phyloP scores from a whole-genome alignment of 1,140 invertebrate genomes.

The Rhizoglyphus robini region DNA sequence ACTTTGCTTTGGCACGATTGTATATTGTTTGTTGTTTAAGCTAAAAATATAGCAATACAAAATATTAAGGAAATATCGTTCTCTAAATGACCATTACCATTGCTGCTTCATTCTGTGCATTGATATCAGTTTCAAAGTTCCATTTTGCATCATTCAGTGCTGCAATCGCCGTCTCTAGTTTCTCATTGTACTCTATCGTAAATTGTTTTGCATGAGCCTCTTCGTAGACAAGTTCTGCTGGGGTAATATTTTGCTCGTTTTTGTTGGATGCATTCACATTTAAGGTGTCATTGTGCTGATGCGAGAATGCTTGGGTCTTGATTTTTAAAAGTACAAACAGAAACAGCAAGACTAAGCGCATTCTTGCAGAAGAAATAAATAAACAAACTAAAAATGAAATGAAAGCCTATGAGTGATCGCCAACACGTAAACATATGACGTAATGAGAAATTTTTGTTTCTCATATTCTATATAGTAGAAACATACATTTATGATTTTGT shows the following conservation, averaged over 20 bases:
- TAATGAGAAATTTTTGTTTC: no score
- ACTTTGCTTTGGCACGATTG: neutral
- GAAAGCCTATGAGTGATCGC: no score
- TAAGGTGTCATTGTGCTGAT: no score
- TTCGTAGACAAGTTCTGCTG: neutral
- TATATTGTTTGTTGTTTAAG: neutral
- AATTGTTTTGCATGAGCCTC: neutral
- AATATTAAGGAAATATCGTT: neutral
- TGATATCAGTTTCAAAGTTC: conserved; percentile 16
- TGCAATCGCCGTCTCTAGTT: neutral
- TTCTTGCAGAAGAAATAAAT: no score
- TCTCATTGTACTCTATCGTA: neutral
- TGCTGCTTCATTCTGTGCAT: neutral
- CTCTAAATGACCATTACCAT: conserved; percentile 9
- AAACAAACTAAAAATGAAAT: no score
- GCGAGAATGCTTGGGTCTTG: no score
- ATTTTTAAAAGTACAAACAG: no score
- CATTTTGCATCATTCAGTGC: conserved; percentile 7
- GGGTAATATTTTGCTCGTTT: neutral
- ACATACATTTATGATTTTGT: no score
- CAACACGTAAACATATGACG: no score
- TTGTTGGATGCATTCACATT: neutral
- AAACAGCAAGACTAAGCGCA: no score
- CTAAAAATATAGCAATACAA: neutral
- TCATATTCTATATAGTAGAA: no score